A percentile compares a stretch with the other conserved stretches of the same genome.
phyloP scores from a whole-genome alignment of 2,797 vertebrate genomes.

The Fistularia commersonii region DNA sequence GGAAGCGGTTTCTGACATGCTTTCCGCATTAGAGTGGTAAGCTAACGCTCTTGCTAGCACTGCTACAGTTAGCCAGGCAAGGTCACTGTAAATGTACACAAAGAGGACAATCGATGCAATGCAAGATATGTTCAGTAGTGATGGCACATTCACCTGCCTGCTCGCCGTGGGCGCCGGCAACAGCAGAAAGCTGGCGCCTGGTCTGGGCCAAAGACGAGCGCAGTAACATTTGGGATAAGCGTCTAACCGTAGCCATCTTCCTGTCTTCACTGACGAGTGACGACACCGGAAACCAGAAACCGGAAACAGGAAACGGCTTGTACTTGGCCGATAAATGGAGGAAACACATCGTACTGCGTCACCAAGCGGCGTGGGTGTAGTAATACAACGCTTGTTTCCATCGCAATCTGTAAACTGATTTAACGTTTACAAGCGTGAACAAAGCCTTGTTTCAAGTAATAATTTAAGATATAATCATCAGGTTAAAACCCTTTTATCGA shows the following conservation, averaged over 20 bases:
- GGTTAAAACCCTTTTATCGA: too few relatives aligned
- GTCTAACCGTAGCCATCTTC: slow-evolving; percentile 69
- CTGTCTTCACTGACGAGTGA: slow-evolving; percentile 4
- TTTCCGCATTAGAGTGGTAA: slow-evolving; percentile 11
- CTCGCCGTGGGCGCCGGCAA: slow-evolving; percentile 56
- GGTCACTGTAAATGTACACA: slow-evolving; percentile 49
- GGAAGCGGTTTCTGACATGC: too few relatives aligned
- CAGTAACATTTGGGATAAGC: slow-evolving; percentile 39
- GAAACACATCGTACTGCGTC: too few relatives aligned
- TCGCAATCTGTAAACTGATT: too few relatives aligned
- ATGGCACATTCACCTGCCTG: slow-evolving; percentile 33
- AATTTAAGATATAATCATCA: too few relatives aligned
- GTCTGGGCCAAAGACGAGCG: slow-evolving; percentile 53
- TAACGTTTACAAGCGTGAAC: too few relatives aligned
- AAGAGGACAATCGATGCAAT: too few relatives aligned
- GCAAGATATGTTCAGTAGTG: too few relatives aligned
- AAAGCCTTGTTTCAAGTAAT: too few relatives aligned
- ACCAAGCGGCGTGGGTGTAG: too few relatives aligned
- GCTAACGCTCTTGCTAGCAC: slow-evolving; percentile 12
- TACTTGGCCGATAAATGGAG: neutral
- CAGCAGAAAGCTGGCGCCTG: slow-evolving; percentile 67
- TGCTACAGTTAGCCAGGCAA: slow-evolving; percentile 50
- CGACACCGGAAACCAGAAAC: neutral
- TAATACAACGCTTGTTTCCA: too few relatives aligned
- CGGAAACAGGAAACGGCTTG: neutral